phyloP scores from a whole-genome alignment of 30 jellyfish, hydroid and myxozoan species.

The Pelagia noctiluca region DNA sequence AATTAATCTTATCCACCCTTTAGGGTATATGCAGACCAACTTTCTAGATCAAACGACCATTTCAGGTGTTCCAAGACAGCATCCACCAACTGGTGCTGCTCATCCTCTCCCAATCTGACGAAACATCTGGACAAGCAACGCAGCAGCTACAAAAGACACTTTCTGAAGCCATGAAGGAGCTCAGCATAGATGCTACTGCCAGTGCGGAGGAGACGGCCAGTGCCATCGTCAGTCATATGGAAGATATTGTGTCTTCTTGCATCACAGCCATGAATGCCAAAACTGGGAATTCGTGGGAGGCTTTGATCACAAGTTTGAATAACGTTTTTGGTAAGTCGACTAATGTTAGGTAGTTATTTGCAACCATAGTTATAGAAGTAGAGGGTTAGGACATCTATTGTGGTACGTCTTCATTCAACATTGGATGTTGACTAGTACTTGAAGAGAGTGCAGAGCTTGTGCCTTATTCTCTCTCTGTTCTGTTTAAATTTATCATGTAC shows the following conservation, averaged over 20 bases:
- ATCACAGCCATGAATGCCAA: not conserved
- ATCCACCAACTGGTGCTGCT: conserved; percentile 39
- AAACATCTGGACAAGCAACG: conserved; percentile 33
- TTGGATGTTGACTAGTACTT: no score
- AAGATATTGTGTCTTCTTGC: not conserved
- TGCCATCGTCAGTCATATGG: conserved; percentile 29
- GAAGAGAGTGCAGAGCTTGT: no score
- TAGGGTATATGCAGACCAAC: no score
- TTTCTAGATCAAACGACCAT: no score
- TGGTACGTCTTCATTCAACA: no score
- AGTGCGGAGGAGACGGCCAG: conserved; percentile 31
- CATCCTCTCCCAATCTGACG: conserved; percentile 49
- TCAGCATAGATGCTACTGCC: conserved; percentile 29
- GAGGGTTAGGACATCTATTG: no score
- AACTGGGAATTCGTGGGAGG: conserved; percentile 38
- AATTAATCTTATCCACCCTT: no score
- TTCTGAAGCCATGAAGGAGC: conserved; percentile 38
- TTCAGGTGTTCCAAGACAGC: conserved; percentile 29
- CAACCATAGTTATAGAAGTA: not conserved
- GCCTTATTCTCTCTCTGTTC: no score
- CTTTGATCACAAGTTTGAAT: conserved; percentile 30
- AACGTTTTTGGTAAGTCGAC: not conserved
- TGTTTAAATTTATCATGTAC: no score
- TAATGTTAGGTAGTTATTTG: no score
- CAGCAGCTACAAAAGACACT: conserved; percentile 20